Evolutionary conservation across 2,113 vertebrate genomes (phyloP), one percentile per base, ranked within the genome.

Genomic region (Panthera tigris): DNA sequence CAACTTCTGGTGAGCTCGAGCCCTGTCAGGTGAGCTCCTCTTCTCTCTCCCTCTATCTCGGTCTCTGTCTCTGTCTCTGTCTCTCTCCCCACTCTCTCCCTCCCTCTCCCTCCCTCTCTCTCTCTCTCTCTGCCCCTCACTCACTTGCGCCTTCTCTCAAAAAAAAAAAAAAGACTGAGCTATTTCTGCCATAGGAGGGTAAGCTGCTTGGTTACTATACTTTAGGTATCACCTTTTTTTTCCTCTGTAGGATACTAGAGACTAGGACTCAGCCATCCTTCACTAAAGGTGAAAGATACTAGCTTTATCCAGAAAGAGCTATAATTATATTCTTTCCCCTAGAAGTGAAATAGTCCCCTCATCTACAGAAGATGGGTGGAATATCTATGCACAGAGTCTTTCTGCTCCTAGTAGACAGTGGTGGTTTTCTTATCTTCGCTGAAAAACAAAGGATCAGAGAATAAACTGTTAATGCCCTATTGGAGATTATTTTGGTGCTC

Each of bases 301-400:
- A 52, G 48, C 94, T 94, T 94, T 89, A 80, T 63, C 71, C 45
- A 66, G 85, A 95, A 74, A 94, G 69, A 33, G 39, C 39, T 87
- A 36, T 79, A 63, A 89, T 61, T 92, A 21, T 66, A 10, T 81
- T 76, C 45, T 83, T 29, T 1, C 1, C n/a, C 25, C 29, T 9
- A 8, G 7, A 93, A 92, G 27, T 92, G 29, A 86, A 97, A 69
- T 66, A 69, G 29, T 25, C 25, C 55, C 5, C 18, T 85, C 23
- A 16, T 69, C 45, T 94, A 11, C 4, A 61, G 45, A 63, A 83
- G 36, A 81, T 4, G 86, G 89, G 50, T 89, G 63, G 29, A 90
- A 48, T 65, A 66, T 74, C 25, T 86, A 2, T 57, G n/a, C 39
- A 74, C 13, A 55, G 89, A 78, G 52, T 69, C 55, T 57, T 33